Conservation (phyloP, 2,113 vertebrate genomes). For the Rhabdomys dilectus region DNA sequence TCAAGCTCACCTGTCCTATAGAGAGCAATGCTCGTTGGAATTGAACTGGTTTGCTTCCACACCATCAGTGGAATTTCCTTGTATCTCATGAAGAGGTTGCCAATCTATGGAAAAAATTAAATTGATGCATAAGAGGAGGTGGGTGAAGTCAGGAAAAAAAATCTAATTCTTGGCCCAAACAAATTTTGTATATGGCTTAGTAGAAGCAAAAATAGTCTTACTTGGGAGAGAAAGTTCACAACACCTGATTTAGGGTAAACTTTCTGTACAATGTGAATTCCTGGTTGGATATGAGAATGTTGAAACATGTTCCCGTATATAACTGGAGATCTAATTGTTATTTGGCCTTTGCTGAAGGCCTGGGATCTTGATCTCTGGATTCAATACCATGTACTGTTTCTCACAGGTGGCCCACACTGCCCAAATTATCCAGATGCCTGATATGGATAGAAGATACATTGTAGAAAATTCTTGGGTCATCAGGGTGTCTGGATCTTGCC, state of each 20-base stretch:
- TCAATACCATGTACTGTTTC: background rate
- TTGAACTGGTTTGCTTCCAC: background rate
- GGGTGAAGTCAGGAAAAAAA: background rate
- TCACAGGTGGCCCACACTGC: background rate
- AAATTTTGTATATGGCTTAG: background rate
- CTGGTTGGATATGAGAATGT: background rate
- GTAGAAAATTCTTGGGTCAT: conserved; percentile 13
- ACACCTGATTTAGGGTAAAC: background rate
- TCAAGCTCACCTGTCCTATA: background rate
- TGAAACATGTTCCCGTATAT: background rate
- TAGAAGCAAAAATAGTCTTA: background rate
- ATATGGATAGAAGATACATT: background rate
- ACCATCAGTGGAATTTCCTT: background rate
- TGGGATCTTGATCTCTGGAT: background rate
- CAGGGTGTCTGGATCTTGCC: background rate
- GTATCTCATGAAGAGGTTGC: background rate
- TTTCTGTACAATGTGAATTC: background rate
- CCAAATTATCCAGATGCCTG: background rate
- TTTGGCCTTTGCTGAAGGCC: background rate
- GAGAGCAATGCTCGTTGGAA: background rate
- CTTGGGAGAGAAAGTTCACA: background rate
- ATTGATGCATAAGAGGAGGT: background rate
- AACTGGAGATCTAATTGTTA: background rate
- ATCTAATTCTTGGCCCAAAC: background rate
- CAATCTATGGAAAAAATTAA: background rate